These are phyloP conservation scores for Sebastes melanostomus DNA, from an alignment of 2,797 vertebrate species.

Conservation along the genomic window DNA sequence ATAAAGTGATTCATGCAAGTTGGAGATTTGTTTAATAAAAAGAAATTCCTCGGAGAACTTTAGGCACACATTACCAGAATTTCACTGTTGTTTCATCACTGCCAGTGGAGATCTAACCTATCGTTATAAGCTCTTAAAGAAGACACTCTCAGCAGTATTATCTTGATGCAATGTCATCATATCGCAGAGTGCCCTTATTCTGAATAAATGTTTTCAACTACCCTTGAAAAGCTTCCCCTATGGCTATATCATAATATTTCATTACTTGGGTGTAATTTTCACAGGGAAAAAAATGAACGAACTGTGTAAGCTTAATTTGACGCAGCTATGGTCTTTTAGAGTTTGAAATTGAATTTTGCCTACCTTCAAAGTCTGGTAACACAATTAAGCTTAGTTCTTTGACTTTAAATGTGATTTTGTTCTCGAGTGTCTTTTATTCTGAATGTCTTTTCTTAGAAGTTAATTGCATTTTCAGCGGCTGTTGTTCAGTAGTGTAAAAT, in stretches of 20 bases:
- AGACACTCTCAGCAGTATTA: conserved; percentile 64
- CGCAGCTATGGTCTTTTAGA: conserved; percentile 67
- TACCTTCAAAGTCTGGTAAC: conserved; percentile 76
- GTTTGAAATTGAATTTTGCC: conserved; percentile 76
- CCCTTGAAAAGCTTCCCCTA: conserved; percentile 67
- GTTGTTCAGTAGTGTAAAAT: conserved; percentile 65
- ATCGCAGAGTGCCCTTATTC: conserved; percentile 57
- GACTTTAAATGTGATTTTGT: conserved; percentile 73
- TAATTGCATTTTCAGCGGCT: conserved; percentile 76
- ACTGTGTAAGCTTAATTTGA: conserved; percentile 66
- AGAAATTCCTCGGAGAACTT: conserved; percentile 30
- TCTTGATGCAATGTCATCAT: conserved; percentile 69
- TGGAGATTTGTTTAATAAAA: conserved; percentile 40
- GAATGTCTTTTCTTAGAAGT: conserved; percentile 69
- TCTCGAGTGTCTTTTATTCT: conserved; percentile 67
- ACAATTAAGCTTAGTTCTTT: conserved; percentile 72
- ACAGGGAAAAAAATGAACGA: conserved; percentile 54
- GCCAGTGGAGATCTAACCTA: conserved; percentile 54
- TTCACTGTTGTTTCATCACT: conserved; percentile 73
- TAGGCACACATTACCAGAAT: conserved; percentile 50
- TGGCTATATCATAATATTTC: conserved; percentile 70
- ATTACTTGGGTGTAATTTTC: conserved; percentile 70
- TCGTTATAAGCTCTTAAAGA: conserved; percentile 56
- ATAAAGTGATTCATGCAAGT: conserved; percentile 20
- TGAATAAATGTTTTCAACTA: conserved; percentile 69